Base-by-base conservation (phyloP, 2,113 vertebrate genomes). In the Microcebus jonahi region DNA sequence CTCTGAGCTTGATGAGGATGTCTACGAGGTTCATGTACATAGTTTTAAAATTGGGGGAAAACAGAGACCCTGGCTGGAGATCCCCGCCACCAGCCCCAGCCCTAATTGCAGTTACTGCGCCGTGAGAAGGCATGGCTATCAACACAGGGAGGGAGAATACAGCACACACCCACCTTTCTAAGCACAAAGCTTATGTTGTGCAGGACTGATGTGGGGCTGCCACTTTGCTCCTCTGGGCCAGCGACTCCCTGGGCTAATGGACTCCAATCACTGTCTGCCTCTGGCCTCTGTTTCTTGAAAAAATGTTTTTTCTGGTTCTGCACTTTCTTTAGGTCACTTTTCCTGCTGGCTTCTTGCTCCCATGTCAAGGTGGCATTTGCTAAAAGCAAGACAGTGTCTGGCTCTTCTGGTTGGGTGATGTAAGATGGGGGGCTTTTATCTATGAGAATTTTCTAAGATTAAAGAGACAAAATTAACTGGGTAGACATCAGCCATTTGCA, bases 341-440 rank as follows among this genome's bases (percentile, higher is more conserved):
- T 96, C 45, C 31, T 34, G 31, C n/a, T 34, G 53, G 50, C 17
- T 86, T 93, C 95, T 23, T 96, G 96, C 34, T 96, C 97, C 99
- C 99, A 99, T 23, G 98, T 98, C 73, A 99, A 96, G 10, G 99
- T 99, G 6, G 99, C 99, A 25, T 99, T 98, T 92, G 97, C 97
- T 98, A 99, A 98, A 86, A 98, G 96, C 61, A 99, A 93, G 23
- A 99, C 99, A 12, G 95, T 98, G n/a, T 92, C 91, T 76, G 96
- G 96, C 76, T 98, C 97, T 79, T 98, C 97, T 71, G 85, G 97
- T 34, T 98, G 97, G 34, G 79, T 96, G 96, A 99, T 85, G 96
- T 99, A 99, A 2, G 97, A 79, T 15, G 99, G 98, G 48, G 99
- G 98, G 50, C 98, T 99, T 98, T 99, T 96, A 70, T 98, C 88